Conservation (phyloP, 1,140 invertebrate species). For the Brachionus sp. region DNA sequence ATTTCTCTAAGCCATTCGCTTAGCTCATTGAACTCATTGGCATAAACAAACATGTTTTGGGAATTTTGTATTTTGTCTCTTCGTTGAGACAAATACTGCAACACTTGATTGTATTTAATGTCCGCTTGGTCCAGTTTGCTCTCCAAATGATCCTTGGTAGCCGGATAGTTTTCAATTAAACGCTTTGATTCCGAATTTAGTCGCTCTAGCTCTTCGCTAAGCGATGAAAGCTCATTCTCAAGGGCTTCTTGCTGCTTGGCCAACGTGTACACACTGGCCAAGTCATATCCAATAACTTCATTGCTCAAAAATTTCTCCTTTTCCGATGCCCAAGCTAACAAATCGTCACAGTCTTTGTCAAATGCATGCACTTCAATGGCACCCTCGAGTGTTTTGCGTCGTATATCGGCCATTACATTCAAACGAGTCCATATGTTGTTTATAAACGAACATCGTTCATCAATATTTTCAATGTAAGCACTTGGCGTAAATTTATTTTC, state of each 20-base stretch:
- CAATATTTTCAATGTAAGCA: constrained; percentile 24
- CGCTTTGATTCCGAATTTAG: constrained; percentile 32
- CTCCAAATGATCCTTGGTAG: constrained; percentile 39
- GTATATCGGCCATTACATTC: background rate
- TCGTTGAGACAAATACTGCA: background rate
- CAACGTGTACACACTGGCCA: constrained; percentile 39
- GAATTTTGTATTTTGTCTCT: constrained; percentile 36
- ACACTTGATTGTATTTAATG: background rate
- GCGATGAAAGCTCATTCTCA: background rate
- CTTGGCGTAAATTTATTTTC: constrained; percentile 35
- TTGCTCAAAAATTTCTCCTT: constrained; percentile 30
- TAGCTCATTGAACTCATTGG: constrained; percentile 27
- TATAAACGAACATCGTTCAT: background rate
- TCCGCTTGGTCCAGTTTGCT: constrained; percentile 25
- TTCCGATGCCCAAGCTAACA: constrained; percentile 27
- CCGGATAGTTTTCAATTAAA: constrained; percentile 20
- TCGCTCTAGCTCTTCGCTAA: constrained; percentile 26
- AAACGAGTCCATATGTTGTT: constrained; percentile 2
- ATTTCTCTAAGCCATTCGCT: constrained; percentile 41
- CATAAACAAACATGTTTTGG: constrained; percentile 26
- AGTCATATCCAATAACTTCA: constrained; percentile 42
- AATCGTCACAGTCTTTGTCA: constrained; percentile 42
- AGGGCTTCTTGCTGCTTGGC: constrained; percentile 42
- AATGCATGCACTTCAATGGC: constrained; percentile 38
- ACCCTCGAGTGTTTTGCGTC: constrained; percentile 7